Evolutionary conservation across 2,797 vertebrate genomes (phyloP).

Genomic region (Phylloscopus collybita): DNA sequence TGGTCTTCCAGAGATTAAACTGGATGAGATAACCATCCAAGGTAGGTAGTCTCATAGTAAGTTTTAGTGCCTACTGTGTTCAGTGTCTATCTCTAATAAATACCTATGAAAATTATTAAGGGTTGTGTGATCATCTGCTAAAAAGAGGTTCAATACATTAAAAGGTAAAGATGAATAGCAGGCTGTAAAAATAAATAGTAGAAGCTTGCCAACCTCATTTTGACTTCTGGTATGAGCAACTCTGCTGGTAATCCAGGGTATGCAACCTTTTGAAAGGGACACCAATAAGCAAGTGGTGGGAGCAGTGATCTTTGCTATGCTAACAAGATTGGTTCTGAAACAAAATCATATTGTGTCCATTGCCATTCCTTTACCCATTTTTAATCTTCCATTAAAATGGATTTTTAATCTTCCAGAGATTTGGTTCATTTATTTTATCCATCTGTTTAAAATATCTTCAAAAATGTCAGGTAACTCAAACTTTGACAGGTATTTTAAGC

Average conservation of each 20-base stretch:
- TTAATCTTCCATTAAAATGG: too few species aligned
- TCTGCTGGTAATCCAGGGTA: neutral
- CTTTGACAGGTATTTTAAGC: neutral
- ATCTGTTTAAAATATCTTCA: neutral
- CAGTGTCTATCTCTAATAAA: neutral
- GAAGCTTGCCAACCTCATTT: neutral
- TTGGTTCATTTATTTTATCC: neutral
- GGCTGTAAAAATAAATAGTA: neutral
- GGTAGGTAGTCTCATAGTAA: neutral
- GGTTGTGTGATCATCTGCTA: neutral
- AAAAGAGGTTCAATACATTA: neutral
- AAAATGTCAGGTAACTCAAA: neutral
- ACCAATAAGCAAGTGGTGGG: neutral
- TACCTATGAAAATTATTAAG: neutral
- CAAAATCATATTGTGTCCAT: neutral
- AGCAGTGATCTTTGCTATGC: neutral
- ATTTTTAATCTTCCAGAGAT: neutral
- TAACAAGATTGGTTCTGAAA: neutral
- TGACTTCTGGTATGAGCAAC: neutral
- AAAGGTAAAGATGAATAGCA: neutral
- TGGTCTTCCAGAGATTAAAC: neutral
- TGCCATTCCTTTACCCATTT: neutral
- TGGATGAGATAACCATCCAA: neutral
- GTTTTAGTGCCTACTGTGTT: neutral
- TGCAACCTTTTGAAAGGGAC: neutral